Percentiles rank a stretch among this genome's conserved stretches.
These are phyloP conservation scores for Takifugu flavidus DNA, from an alignment of 2,113 vertebrate species.

Conservation along the genomic window DNA sequence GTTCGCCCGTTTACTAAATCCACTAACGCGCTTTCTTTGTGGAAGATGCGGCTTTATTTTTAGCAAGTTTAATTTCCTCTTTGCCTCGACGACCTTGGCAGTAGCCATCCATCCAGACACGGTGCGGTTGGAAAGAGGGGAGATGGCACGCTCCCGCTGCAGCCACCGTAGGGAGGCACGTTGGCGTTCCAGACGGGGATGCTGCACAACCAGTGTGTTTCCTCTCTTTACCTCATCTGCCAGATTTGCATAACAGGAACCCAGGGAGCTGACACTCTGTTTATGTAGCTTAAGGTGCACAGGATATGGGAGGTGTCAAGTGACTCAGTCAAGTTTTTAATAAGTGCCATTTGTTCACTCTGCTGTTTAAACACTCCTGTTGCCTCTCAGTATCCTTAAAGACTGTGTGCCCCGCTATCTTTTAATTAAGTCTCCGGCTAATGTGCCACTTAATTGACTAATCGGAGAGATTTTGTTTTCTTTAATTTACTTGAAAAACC, in stretches of 20 bases:
- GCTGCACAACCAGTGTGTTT: constrained; percentile 5
- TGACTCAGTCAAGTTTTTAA: constrained; percentile 80
- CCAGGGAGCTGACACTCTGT: constrained; percentile 72
- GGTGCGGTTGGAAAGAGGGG: constrained; percentile 1
- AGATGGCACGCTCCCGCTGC: constrained; percentile 25
- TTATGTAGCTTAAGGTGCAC: constrained; percentile 74
- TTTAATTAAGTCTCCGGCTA: constrained; percentile 82
- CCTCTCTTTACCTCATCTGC: constrained; percentile 48
- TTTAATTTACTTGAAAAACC: constrained; percentile 80
- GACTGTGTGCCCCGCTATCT: constrained; percentile 71
- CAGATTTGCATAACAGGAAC: constrained; percentile 72
- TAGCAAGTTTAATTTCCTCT: constrained; percentile 18
- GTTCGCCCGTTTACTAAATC: constrained; percentile 30
- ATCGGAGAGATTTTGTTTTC: constrained; percentile 82
- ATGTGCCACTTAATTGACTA: constrained; percentile 82
- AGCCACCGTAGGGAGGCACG: constrained; percentile 38
- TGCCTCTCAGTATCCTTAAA: constrained; percentile 72
- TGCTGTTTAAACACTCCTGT: constrained; percentile 77
- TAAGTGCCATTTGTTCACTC: constrained; percentile 79
- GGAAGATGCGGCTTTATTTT: constrained; percentile 8
- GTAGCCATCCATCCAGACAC: constrained; percentile 20
- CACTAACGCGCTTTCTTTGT: constrained; percentile 21
- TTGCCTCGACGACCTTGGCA: constrained; percentile 24
- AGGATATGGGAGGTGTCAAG: constrained; percentile 75
- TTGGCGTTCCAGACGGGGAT: constrained; percentile 54